Evolutionary conservation across 2,888 invertebrate species (phyloP), one percentile per base, ranked within the genome.

Genomic region (Poecilus cupreus): DNA sequence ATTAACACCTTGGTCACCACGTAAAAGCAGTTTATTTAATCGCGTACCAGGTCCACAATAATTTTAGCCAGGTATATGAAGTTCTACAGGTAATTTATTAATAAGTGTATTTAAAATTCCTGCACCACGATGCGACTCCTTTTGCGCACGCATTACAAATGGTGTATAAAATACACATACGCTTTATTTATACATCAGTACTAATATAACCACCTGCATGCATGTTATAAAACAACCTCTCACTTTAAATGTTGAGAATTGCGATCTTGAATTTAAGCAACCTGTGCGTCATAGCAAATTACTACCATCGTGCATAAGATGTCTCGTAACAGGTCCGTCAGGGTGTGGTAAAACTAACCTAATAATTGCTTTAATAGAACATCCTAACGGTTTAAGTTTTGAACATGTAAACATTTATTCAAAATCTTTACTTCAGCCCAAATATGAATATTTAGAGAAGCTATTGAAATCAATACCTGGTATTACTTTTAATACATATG

Each of bases 1-100:
- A 70, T 84, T 84, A 6, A 83, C 68, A 4, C 86, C 86, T 51
- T 26, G 82, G 81, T 87, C 86, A 20, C 85, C 85, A 18, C 86
- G 82, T 20, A 80, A 81, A 10, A 85, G 54, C n/a, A 84, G 51
- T 54, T 84, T 60, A 8, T 78, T 77, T 49, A 85, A 37, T 60
- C 83, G 83, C n/a, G n/a, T n/a, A n/a, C n/a, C n/a, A n/a, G n/a
- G n/a, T n/a, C n/a, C n/a, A n/a, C n/a, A n/a, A n/a, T n/a, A n/a
- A n/a, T n/a, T n/a, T n/a, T n/a, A n/a, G n/a, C n/a, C n/a, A n/a
- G 84, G 84, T 16, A 85, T 24, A 80, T 85, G 85, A 6, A 83
- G 57, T 79, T 85, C 84, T 60, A 84, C 72, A n/a, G 85, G 85
- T 18, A 85, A 74, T 20, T 84, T 84, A 82, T 85, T 84, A 54